A percentile compares a stretch with the other conserved stretches of the same genome.
Conservation (phyloP, 2,797 vertebrate species). For the Spheniscus humboldti region DNA sequence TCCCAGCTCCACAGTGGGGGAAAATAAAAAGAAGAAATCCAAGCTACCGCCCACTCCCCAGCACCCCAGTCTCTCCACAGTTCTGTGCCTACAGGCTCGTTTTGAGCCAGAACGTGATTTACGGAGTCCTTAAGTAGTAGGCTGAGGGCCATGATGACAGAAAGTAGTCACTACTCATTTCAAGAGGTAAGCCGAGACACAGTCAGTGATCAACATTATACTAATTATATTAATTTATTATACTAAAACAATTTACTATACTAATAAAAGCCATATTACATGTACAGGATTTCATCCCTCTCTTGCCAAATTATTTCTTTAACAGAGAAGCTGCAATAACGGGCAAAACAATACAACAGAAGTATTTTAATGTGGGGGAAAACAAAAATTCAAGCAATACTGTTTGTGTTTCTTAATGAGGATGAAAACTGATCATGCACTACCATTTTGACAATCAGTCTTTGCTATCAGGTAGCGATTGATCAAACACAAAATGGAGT, state of each 20-base stretch:
- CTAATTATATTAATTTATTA: neutral
- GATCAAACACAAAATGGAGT: neutral
- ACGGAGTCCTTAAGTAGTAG: neutral
- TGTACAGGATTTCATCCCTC: neutral
- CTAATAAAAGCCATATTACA: neutral
- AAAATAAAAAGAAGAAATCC: neutral
- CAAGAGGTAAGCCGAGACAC: neutral
- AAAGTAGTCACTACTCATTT: neutral
- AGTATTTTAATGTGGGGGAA: neutral
- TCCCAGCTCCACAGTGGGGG: neutral
- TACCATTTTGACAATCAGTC: neutral
- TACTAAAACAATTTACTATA: neutral
- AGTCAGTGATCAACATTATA: neutral
- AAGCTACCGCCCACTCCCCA: neutral
- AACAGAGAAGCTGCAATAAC: neutral
- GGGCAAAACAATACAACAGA: neutral
- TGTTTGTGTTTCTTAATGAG: neutral
- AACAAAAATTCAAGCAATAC: neutral
- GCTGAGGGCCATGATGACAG: neutral
- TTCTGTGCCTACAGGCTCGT: neutral
- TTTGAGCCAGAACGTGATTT: neutral
- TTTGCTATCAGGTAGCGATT: neutral
- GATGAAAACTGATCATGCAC: neutral
- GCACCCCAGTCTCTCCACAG: neutral
- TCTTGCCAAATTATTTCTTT: neutral